Conservation (phyloP, 2,113 vertebrate genomes). For the Neopipo cinnamomea region DNA sequence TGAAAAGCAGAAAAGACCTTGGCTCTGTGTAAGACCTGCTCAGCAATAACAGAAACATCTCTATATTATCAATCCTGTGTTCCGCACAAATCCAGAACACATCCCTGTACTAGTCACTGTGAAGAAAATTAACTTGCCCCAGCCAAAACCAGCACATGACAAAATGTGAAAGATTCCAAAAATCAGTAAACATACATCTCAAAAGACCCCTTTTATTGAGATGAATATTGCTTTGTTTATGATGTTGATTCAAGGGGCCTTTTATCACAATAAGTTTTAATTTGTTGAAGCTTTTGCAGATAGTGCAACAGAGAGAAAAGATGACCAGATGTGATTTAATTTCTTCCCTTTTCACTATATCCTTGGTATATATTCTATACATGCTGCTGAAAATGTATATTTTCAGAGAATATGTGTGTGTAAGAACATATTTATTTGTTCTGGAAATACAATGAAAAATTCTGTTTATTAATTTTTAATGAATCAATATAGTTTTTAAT, state of each 20-base stretch:
- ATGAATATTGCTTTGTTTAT: neutral
- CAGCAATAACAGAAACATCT: neutral
- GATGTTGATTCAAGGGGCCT: neutral
- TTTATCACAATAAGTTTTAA: neutral
- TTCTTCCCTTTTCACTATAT: neutral
- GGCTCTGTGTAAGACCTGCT: neutral
- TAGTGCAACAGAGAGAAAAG: neutral
- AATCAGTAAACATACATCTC: neutral
- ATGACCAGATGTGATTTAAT: neutral
- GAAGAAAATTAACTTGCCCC: neutral
- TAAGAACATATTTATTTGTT: neutral
- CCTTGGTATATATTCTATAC: neutral
- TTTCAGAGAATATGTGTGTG: neutral
- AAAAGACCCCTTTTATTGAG: neutral
- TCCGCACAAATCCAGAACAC: neutral
- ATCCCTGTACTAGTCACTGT: accelerated
- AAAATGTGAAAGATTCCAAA: neutral
- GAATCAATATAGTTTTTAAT: neutral
- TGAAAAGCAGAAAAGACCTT: neutral
- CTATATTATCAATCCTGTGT: neutral
- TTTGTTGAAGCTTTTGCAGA: neutral
- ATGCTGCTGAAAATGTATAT: neutral
- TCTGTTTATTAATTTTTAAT: neutral
- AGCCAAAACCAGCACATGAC: neutral
- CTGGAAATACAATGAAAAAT: neutral